Evolutionary conservation across 2,113 vertebrate species (phyloP).

Genomic region (Hydropotes inermis): DNA sequence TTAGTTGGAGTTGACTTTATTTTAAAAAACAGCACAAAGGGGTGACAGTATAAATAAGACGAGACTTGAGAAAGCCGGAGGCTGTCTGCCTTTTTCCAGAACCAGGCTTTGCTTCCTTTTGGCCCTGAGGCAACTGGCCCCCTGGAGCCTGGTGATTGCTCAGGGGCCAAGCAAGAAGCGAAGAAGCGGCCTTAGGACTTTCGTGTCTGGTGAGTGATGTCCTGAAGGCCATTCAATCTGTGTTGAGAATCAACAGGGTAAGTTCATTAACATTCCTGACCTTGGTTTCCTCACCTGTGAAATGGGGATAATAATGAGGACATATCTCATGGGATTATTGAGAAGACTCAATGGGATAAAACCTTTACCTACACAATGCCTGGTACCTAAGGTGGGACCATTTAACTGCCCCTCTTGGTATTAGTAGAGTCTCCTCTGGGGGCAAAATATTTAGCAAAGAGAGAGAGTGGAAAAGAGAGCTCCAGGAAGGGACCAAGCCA

Average conservation of each 20-base stretch:
- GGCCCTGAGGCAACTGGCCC: rapidly evolving
- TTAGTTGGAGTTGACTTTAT: background rate
- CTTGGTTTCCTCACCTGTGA: background rate
- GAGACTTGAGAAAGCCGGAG: background rate
- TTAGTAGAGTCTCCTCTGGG: background rate
- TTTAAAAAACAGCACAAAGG: background rate
- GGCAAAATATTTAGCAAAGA: background rate
- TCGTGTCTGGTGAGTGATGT: too few species aligned
- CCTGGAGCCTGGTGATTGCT: background rate
- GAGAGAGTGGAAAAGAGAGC: background rate
- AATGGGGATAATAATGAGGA: background rate
- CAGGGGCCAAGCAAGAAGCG: rapidly evolving
- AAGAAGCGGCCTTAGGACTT: background rate
- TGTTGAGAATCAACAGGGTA: background rate
- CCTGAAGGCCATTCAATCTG: background rate
- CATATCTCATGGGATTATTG: too few species aligned
- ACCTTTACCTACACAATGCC: background rate
- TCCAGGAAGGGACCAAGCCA: background rate
- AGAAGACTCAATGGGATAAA: background rate
- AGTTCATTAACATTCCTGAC: background rate
- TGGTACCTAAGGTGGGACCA: background rate
- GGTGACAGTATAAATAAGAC: background rate
- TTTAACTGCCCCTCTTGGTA: background rate
- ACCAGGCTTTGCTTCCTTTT: background rate
- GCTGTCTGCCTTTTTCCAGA: background rate